A percentile compares a stretch with the other conserved stretches of the same genome.
These are phyloP conservation scores for Asbolus verrucosus DNA, from an alignment of 1,140 invertebrate species.

Conservation along the genomic window DNA sequence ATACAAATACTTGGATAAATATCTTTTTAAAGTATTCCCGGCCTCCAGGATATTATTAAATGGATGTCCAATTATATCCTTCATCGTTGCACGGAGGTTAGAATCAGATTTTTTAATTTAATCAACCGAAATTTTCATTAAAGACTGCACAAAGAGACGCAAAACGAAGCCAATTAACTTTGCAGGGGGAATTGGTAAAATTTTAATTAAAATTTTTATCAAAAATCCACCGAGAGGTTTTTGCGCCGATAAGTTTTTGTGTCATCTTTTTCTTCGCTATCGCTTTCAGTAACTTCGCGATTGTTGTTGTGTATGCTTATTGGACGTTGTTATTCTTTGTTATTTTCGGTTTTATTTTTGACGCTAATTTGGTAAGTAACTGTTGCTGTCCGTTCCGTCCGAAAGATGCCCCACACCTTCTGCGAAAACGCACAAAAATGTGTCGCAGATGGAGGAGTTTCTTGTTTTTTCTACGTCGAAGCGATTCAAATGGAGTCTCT, in stretches of 20 bases:
- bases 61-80: conserved; percentile 22
- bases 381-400: conserved; percentile 6
- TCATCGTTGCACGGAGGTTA: conserved; percentile 1
- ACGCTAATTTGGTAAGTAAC: conserved; percentile 20
- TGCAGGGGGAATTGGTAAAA: conserved; percentile 5
- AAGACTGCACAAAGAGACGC: conserved; percentile 29
- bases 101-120: conserved; percentile 36
- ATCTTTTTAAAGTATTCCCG: too few relatives aligned
- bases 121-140: conserved; percentile 32
- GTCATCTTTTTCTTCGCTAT: conserved; percentile 1
- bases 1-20: too few relatives aligned
- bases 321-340: too few relatives aligned
- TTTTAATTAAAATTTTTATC: conserved; percentile 38
- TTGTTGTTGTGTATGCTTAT: too few relatives aligned
- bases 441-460: background rate
- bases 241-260: conserved; percentile 11
- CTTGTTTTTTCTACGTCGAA: conserved; percentile 20
- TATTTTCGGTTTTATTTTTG: conserved; percentile 20
- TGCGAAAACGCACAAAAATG: too few relatives aligned
- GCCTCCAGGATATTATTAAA: conserved; percentile 21
- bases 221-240: conserved; percentile 15
- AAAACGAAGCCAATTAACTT: conserved; percentile 30
- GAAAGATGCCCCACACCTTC: too few relatives aligned
- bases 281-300: background rate
- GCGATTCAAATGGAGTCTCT: conserved; percentile 35